Base-by-base conservation (phyloP, 2,888 invertebrate species). In the Lithophane semibrunnea region DNA sequence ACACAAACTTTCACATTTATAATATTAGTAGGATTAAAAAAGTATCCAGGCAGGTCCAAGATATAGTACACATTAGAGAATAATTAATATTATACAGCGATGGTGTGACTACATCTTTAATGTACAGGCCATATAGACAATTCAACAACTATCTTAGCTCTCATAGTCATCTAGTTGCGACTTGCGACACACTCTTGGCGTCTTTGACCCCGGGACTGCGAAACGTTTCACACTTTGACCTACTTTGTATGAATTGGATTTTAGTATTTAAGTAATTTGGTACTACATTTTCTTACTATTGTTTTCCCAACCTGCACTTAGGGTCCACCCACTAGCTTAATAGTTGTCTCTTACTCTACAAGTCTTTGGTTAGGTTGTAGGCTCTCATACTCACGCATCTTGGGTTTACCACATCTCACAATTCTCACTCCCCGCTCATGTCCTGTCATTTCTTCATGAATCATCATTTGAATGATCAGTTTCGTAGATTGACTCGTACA, bases 121-220 rank as follows among this genome's bases (percentile, higher is more conserved):
- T 42, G 44, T 54, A 47, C 61, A 67, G 67, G 49, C 68, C 47
- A 74, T 64, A 64, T 69, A 77, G 64, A 76, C 73, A 72, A 65
- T 75, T 77, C 65, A 70, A 67, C 63, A 68, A 65, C 65, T 68
- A 72, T 61, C 68, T 73, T 70, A 77, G 64, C 54, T 64, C 49
- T 85, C 69, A 63, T 69, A 82, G 66, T 56, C 77, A 83, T 77
- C 75, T 80, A 79, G 79, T 91, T 91, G 89, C 89, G 86, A 77
- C 78, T 92, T 92, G 89, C 90, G 86, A 90, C 90, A 92, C 85
- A 87, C 83, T 82, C 79, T 86, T 80, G 85, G 79, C 90, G 89
- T 88, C 88, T 92, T 90, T 92, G 92, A 93, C 92, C 92, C 88
- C 87, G 88, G 72, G 81, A 77, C 89, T 88, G 88, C 84, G 87